Evolutionary conservation across 2,113 vertebrate species (phyloP).

Genomic region (Dromas ardeola): DNA sequence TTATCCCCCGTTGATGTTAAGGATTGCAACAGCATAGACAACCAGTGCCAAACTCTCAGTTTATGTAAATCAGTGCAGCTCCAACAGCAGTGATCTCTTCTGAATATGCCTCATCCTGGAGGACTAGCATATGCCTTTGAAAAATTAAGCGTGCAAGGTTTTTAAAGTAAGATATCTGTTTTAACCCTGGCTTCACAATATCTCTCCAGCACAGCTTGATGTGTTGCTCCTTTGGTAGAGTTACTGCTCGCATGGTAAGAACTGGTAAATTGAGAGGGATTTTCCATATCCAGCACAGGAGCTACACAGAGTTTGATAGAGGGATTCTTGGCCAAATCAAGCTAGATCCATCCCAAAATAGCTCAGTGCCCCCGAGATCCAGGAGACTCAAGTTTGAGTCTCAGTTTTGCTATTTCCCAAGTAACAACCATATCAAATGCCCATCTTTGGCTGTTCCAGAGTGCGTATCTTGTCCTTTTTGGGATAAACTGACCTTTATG

Average conservation of each 20-base stretch:
- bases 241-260: background rate
- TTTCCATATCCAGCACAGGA: background rate
- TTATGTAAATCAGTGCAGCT: background rate
- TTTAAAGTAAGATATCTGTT: background rate
- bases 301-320: background rate
- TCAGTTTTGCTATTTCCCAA: background rate
- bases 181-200: background rate
- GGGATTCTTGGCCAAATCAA: background rate
- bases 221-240: background rate
- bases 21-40: background rate
- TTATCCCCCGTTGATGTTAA: background rate
- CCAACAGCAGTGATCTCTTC: background rate
- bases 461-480: background rate
- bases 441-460: background rate
- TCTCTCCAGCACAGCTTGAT: background rate
- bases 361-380: background rate
- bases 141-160: background rate
- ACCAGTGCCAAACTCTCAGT: background rate
- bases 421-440: background rate
- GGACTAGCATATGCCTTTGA: fast-evolving
- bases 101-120: background rate
- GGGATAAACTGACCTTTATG: background rate
- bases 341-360: background rate
- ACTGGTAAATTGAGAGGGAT: background rate
- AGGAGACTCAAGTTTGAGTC: background rate